Percentiles rank a stretch among this genome's conserved stretches.
These are phyloP conservation scores for Mongoloraphidia duomilia DNA, from an alignment of 2,888 invertebrate species.

Conservation along the genomic window DNA sequence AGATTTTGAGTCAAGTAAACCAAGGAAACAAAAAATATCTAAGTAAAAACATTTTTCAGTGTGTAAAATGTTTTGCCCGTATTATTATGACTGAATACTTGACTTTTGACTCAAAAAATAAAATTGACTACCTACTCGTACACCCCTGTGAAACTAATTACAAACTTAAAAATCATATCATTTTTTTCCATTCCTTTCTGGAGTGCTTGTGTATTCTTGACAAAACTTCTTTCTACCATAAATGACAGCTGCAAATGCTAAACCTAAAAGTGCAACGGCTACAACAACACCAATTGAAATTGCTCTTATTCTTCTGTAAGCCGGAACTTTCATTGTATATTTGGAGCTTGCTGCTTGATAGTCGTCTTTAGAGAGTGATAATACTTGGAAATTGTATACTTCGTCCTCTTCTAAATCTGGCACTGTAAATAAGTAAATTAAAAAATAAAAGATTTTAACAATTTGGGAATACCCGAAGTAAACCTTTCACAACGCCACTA, in stretches of 20 bases:
- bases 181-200: not conserved
- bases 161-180: no score
- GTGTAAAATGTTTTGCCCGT: no score
- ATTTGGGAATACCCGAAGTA: not conserved
- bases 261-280: slow-evolving; percentile 50
- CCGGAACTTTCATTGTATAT: slow-evolving; percentile 50
- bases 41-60: no score
- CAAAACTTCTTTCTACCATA: slow-evolving; percentile 35
- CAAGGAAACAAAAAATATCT: no score
- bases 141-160: no score
- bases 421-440: slow-evolving; percentile 33
- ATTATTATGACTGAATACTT: no score
- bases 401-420: slow-evolving; percentile 56
- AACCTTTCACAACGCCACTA: no score
- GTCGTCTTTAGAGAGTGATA: slow-evolving; percentile 45
- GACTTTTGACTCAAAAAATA: no score
- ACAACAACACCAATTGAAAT: slow-evolving; percentile 58
- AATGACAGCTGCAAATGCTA: slow-evolving; percentile 46
- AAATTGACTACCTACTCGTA: no score
- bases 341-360: slow-evolving; percentile 48
- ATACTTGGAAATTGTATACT: slow-evolving; percentile 59
- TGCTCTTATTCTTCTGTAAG: slow-evolving; percentile 53
- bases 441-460: not conserved
- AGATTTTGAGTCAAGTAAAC: no score
- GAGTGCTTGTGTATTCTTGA: slow-evolving; percentile 13